Percentiles rank a stretch among this genome's conserved stretches.
These are phyloP conservation scores for Gephyroberyx darwinii DNA, from an alignment of 2,797 vertebrate species.

Conservation along the genomic window DNA sequence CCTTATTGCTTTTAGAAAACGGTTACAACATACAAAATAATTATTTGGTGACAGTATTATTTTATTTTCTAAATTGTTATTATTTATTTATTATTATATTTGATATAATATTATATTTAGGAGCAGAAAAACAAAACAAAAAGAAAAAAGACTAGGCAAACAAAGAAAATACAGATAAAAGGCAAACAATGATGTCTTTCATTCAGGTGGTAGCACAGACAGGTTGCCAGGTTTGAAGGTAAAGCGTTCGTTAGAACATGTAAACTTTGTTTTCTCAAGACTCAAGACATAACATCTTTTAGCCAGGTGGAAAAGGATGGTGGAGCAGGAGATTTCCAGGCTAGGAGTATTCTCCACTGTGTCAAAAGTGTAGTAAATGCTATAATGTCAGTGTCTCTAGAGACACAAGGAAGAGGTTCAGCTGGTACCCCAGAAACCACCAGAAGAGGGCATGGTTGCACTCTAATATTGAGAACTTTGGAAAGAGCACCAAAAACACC, in stretches of 20 bases:
- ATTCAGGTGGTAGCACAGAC: neutral
- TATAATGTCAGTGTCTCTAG: neutral
- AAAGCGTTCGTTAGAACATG: neutral
- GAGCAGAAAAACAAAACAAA: neutral
- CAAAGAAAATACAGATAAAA: no score
- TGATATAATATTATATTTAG: no score
- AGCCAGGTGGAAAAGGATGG: neutral
- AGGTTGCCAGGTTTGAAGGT: neutral
- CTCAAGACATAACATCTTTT: neutral
- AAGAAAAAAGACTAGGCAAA: neutral
- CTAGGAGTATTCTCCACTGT: neutral
- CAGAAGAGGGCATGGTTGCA: neutral
- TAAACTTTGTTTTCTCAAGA: conserved; percentile 21
- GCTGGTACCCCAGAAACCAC: neutral
- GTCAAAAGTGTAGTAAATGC: neutral
- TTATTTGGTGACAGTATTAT: no score
- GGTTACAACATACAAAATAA: no score
- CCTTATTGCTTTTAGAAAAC: no score
- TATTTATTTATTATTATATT: no score
- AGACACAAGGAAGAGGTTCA: neutral
- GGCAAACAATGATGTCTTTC: neutral
- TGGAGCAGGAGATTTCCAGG: neutral
- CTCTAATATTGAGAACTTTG: neutral
- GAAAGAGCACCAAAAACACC: neutral
- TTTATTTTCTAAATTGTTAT: no score